Conservation (phyloP, 2,888 invertebrate genomes). For the Conchocele bisecta region DNA sequence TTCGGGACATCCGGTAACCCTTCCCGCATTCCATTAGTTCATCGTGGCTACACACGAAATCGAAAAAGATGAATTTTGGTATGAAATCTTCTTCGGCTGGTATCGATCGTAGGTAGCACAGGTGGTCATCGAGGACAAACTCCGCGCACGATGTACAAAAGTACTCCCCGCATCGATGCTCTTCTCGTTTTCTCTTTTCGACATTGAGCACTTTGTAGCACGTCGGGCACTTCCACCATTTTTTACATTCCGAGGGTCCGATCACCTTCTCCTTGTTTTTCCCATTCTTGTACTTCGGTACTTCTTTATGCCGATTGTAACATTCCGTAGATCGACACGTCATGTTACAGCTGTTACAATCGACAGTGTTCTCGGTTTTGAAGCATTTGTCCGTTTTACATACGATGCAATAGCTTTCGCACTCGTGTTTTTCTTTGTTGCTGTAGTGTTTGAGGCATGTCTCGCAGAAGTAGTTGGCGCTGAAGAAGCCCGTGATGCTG, state of each 20-base stretch:
- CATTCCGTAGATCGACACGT: not conserved
- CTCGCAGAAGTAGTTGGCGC: conserved; percentile 1
- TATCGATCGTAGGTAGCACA: conserved; percentile 25
- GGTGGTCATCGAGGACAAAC: conserved; percentile 17
- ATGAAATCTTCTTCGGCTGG: conserved; percentile 1
- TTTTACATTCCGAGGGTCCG: not conserved
- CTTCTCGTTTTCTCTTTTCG: conserved; percentile 7
- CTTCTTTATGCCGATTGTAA: not conserved
- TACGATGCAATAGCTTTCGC: no score
- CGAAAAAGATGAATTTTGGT: conserved; percentile 23
- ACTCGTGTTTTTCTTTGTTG: not conserved
- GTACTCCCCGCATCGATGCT: conserved; percentile 31
- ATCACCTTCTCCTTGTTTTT: not conserved
- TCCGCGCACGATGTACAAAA: conserved; percentile 9
- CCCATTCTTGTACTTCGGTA: not conserved
- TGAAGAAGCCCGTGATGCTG: not conserved
- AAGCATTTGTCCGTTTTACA: not conserved
- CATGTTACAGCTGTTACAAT: not conserved
- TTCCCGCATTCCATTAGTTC: conserved; percentile 4
- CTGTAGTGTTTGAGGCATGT: not conserved
- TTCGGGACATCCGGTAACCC: conserved; percentile 5
- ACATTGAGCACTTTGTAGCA: conserved; percentile 12
- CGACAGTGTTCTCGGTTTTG: not conserved
- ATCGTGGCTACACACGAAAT: conserved; percentile 40
- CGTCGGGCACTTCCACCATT: not conserved